Percentiles rank a stretch among this genome's conserved stretches.
Conservation (phyloP, 1,140 invertebrate species). For the Heliconius hermathena region DNA sequence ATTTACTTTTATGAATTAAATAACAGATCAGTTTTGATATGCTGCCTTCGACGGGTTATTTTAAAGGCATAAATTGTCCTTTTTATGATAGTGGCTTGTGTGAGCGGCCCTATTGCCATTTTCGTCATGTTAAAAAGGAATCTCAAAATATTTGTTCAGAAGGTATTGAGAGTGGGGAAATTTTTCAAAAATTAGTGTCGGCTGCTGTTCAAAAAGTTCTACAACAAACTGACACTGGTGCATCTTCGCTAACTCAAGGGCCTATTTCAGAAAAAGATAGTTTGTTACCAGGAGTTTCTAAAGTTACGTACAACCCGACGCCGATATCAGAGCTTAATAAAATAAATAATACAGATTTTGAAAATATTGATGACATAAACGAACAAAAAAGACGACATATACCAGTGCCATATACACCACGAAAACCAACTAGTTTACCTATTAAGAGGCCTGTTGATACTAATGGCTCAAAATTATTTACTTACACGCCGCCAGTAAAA, state of each 20-base stretch:
- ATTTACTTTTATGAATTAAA: conserved; percentile 34
- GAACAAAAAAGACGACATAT: conserved; percentile 74
- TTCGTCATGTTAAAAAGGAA: conserved; percentile 89
- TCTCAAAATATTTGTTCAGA: conserved; percentile 60
- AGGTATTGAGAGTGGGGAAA: conserved; percentile 69
- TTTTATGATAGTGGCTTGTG: conserved; percentile 90
- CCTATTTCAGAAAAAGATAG: conserved; percentile 33
- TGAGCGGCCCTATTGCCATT: conserved; percentile 94
- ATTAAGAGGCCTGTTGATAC: conserved; percentile 65
- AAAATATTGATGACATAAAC: conserved; percentile 57
- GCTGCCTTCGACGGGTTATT: conserved; percentile 93
- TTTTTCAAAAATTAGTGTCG: conserved; percentile 77
- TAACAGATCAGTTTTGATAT: conserved; percentile 75
- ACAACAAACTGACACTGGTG: conserved; percentile 62
- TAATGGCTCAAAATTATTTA: conserved; percentile 67
- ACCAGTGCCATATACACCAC: conserved; percentile 79
- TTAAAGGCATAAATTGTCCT: conserved; percentile 91
- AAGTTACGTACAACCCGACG: conserved; percentile 79
- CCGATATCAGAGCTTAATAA: conserved; percentile 80
- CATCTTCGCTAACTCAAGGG: conserved; percentile 37
- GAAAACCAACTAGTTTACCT: conserved; percentile 67
- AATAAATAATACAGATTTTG: conserved; percentile 59
- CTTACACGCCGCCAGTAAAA: conserved; percentile 66
- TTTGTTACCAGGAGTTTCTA: conserved; percentile 41
- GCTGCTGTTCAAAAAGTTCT: conserved; percentile 78